Base-by-base conservation (phyloP, 2,797 vertebrate species). In the Diglossa cyanea region DNA sequence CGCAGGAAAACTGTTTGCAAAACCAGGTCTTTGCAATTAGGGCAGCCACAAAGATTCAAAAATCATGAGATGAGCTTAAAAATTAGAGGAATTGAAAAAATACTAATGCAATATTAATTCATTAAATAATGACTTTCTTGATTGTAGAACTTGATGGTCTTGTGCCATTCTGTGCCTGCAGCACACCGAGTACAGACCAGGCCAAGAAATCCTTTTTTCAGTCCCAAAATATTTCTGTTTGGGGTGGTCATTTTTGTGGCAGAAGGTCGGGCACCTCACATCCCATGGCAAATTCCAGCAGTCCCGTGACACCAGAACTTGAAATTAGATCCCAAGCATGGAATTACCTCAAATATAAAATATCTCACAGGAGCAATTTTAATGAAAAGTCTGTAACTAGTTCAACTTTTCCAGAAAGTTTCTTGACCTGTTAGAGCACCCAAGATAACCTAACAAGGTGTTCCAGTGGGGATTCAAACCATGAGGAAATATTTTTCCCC, bases 51-150 rank as follows among this genome's bases (percentile, higher is more conserved):
- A 87, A 17, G 10, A 28, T 50, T 31, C 15, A 48, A 67, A 85
- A 77, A 17, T 25, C 6, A 31, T 24, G 31, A 73, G 37, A 63
- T 33, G 18, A 62, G 9, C 19, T 53, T 55, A 42, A 87, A 94
- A 94, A 39, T 17, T 0, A 19, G 1, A 57, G 16, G 26, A 35
- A 26, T 42, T 40, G 10, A 31, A 62, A 44, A 65, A n/a, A 21
- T 2, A 12, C 4, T 3, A n/a, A 4, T 3, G 16, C 6, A 47
- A 5, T 5, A 33, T 2, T 4, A 17, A 9, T 31, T 45, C 1
- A 33, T 61, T 74, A 44, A 74, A 33, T 21, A 63, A 53, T 24
- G 0, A 8, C 2, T 86, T 73, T 15, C 7, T 26, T 39, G 30
- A 33, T 47, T 53, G 21, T 28, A 33, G 17, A 21, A 63, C 8